These are phyloP conservation scores for Drosophila algonquin DNA, from an alignment of 2,888 invertebrate genomes.

Conservation along the genomic window DNA sequence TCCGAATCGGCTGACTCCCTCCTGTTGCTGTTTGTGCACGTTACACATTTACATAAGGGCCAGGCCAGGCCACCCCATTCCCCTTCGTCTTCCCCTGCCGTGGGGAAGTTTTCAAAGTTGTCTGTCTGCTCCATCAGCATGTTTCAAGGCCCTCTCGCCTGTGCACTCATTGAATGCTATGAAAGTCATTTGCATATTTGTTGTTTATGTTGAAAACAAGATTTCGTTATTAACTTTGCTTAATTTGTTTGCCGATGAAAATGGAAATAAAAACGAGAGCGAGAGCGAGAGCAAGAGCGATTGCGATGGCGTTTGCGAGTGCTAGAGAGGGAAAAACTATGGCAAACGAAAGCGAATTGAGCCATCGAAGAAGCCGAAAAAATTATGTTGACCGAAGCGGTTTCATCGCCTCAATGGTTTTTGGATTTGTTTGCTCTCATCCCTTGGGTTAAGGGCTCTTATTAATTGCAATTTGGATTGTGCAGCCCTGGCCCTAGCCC, in stretches of 20 bases:
- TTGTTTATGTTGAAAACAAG: slow-evolving; percentile 77
- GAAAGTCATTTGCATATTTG: slow-evolving; percentile 74
- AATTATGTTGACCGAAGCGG: slow-evolving; percentile 72
- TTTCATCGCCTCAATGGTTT: slow-evolving; percentile 52
- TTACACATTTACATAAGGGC: slow-evolving; percentile 12
- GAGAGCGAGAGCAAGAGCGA: not conserved
- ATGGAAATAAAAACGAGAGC: slow-evolving; percentile 28
- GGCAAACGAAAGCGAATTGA: slow-evolving; percentile 55
- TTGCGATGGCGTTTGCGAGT: not conserved
- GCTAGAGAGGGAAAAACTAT: slow-evolving; percentile 4
- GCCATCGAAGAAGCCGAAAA: slow-evolving; percentile 35
- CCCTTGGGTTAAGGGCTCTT: slow-evolving; percentile 30
- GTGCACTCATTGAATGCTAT: slow-evolving; percentile 54
- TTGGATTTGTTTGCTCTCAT: slow-evolving; percentile 42
- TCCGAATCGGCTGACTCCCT: slow-evolving; percentile 12
- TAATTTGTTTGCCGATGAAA: slow-evolving; percentile 69
- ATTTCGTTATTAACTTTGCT: slow-evolving; percentile 78
- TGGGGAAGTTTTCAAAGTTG: slow-evolving; percentile 20
- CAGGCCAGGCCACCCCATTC: not conserved
- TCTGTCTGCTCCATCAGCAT: slow-evolving; percentile 51
- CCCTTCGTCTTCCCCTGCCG: slow-evolving; percentile 6
- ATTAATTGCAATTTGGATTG: slow-evolving; percentile 59
- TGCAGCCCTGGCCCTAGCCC: slow-evolving; percentile 21
- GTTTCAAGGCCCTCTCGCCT: slow-evolving; percentile 36
- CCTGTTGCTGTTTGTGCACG: slow-evolving; percentile 30